phyloP scores from a whole-genome alignment of 2,888 invertebrate species.

The Plemyria rubiginata region DNA sequence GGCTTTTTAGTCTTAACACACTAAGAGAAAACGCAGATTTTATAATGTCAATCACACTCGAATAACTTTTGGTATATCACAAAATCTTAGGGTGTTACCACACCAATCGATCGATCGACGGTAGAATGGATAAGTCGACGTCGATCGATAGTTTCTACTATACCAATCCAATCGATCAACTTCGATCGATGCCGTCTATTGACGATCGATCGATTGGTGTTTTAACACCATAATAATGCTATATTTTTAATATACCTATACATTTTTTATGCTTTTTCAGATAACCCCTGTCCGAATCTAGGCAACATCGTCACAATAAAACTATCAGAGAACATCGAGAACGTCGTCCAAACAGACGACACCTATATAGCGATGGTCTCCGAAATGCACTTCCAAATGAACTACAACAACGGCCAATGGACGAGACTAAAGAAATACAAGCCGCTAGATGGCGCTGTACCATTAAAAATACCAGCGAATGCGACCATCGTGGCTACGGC shows the following conservation, averaged over 20 bases:
- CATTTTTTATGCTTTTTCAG: constrained; percentile 68
- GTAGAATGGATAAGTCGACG: no score
- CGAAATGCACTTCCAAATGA: constrained; percentile 99
- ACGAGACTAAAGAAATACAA: constrained; percentile 95
- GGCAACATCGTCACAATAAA: constrained; percentile 98
- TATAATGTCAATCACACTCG: no score
- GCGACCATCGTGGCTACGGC: constrained; percentile 74
- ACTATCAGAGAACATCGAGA: constrained; percentile 95
- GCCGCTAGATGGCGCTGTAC: constrained; percentile 86
- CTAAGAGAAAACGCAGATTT: no score
- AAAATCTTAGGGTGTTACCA: no score
- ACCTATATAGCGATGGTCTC: constrained; percentile 91
- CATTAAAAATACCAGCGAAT: constrained; percentile 71
- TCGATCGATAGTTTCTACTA: no score
- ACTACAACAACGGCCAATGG: constrained; percentile 99
- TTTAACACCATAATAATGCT: no score
- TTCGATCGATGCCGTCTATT: no score
- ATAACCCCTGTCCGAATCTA: constrained; percentile 98
- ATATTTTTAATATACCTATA: no score
- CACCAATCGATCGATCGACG: no score
- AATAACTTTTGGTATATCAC: no score
- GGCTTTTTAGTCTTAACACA: background rate
- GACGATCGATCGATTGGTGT: no score
- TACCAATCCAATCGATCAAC: no score
- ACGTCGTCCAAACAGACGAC: constrained; percentile 93